Evolutionary conservation across 2,113 vertebrate genomes (phyloP).

Genomic region (Thymallus thymallus): DNA sequence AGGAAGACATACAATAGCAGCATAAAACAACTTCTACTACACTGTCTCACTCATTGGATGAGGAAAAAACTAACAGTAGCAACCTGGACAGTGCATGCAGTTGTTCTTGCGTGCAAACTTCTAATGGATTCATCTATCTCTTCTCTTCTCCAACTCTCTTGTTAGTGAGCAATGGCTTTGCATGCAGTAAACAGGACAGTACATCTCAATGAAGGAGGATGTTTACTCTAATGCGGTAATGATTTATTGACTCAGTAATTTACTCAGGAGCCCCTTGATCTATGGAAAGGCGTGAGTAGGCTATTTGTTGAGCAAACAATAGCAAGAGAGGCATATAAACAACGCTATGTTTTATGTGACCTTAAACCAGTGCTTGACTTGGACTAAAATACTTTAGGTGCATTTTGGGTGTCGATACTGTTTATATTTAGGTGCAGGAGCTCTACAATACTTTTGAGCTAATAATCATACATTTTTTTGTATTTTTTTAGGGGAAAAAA

Average conservation of each 20-base stretch:
- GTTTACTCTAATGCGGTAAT: constrained; percentile 10
- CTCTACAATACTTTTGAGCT: too few species aligned
- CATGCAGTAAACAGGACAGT: constrained; percentile 4
- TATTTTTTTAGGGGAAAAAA: too few species aligned
- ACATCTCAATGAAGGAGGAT: constrained; percentile 13
- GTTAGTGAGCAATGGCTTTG: not conserved
- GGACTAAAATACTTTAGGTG: too few species aligned
- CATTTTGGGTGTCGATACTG: too few species aligned
- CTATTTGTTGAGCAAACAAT: too few species aligned
- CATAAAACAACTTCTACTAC: not conserved
- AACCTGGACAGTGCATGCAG: too few species aligned
- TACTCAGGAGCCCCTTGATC: not conserved
- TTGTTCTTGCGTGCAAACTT: constrained; percentile 9
- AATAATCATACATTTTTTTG: too few species aligned
- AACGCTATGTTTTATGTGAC: not conserved
- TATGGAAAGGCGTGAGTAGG: not conserved
- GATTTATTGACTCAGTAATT: constrained; percentile 1
- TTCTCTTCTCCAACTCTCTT: not conserved
- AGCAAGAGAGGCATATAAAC: not conserved
- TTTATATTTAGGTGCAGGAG: too few species aligned
- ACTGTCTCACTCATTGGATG: not conserved
- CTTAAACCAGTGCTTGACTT: not conserved
- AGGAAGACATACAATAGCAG: not conserved
- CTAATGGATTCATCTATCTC: not conserved
- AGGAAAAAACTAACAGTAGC: too few species aligned